Conservation (phyloP, 2,113 vertebrate genomes). For the Trichomycterus rosablanca region DNA sequence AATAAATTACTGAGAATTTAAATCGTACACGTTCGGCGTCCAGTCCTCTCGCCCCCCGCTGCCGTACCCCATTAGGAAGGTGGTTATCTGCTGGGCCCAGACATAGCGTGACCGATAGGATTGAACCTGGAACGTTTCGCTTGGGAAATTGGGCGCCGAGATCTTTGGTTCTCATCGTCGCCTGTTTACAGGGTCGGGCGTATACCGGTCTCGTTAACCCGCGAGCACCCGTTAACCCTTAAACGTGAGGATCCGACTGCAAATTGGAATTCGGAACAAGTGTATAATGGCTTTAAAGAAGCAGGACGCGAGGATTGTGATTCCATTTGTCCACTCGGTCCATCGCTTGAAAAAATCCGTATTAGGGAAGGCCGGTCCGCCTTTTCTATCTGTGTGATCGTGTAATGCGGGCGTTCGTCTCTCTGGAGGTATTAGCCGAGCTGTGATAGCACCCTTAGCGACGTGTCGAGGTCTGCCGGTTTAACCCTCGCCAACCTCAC, state of each 20-base stretch:
- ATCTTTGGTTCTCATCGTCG: constrained; percentile 29
- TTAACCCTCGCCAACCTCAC: constrained; percentile 36
- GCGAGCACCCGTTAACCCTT: neutral
- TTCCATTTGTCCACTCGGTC: too few relatives aligned
- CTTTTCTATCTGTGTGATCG: constrained; percentile 20
- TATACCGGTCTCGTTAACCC: neutral
- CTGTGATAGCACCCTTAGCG: constrained; percentile 31
- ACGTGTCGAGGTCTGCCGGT: constrained; percentile 40
- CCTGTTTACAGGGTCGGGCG: constrained; percentile 11
- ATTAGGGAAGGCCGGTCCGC: too few relatives aligned
- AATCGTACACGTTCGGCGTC: neutral
- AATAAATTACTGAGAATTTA: too few relatives aligned
- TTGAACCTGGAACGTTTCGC: constrained; percentile 19
- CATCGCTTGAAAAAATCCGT: constrained; percentile 26
- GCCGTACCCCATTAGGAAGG: neutral
- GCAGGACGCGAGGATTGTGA: too few relatives aligned
- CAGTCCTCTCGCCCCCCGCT: neutral
- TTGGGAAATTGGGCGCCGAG: constrained; percentile 20
- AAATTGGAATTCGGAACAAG: too few relatives aligned
- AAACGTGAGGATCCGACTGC: neutral
- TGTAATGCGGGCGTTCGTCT: constrained; percentile 1
- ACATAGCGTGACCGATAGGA: constrained; percentile 30
- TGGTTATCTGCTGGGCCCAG: constrained; percentile 31
- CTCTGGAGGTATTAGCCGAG: constrained; percentile 45
- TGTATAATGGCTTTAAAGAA: constrained; percentile 2